phyloP scores from a whole-genome alignment of 2,888 invertebrate genomes.

The Homarus gammarus region DNA sequence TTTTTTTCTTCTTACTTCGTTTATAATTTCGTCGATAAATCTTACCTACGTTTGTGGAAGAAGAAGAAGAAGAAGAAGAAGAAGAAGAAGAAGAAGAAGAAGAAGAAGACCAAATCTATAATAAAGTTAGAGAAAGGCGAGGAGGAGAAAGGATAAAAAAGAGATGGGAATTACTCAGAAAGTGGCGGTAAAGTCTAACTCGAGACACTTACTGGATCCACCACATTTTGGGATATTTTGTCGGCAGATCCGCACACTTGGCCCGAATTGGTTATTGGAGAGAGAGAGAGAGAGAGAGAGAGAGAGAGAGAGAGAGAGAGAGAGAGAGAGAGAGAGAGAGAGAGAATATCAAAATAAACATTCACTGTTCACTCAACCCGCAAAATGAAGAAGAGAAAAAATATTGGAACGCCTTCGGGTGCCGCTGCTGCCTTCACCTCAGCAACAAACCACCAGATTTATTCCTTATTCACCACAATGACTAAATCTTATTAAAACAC shows the following conservation, averaged over 20 bases:
- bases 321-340: neutral
- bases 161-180: too few relatives aligned
- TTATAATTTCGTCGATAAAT: neutral
- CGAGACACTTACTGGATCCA: too few relatives aligned
- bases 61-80: neutral
- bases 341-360: too few relatives aligned
- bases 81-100: neutral
- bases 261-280: neutral
- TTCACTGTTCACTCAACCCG: too few relatives aligned
- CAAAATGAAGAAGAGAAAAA: too few relatives aligned
- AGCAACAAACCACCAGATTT: too few relatives aligned
- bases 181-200: too few relatives aligned
- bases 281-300: neutral
- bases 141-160: too few relatives aligned
- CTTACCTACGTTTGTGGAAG: neutral
- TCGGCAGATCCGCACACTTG: neutral
- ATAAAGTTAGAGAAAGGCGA: neutral
- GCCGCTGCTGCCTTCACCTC: too few relatives aligned
- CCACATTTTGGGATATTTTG: neutral
- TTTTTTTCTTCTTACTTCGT: neutral
- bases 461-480: too few relatives aligned
- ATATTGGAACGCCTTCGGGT: too few relatives aligned
- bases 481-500: too few relatives aligned
- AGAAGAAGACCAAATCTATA: neutral
- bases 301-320: neutral